phyloP scores from a whole-genome alignment of 2,113 vertebrate genomes.

The Pantherophis guttatus region DNA sequence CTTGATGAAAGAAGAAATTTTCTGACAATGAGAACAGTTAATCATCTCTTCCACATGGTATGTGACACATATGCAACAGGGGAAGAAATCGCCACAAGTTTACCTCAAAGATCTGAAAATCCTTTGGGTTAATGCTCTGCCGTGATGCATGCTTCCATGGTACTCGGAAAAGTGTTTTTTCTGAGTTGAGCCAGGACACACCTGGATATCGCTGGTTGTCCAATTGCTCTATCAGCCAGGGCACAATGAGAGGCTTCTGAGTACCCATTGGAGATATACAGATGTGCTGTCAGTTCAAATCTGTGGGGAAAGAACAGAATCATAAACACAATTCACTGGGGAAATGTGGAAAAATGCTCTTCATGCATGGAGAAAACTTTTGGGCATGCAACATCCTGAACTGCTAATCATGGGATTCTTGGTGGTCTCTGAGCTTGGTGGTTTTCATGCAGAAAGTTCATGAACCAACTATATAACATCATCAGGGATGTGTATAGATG shows the following conservation, averaged over 20 bases:
- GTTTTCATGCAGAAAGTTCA: not conserved
- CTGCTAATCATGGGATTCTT: not conserved
- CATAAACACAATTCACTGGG: not conserved
- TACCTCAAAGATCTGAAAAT: constrained; percentile 32
- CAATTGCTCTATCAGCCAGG: constrained; percentile 13
- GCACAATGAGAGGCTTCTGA: constrained; percentile 15
- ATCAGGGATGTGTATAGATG: not conserved
- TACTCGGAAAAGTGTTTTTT: constrained; percentile 12
- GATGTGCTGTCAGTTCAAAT: not conserved
- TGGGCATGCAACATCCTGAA: not conserved
- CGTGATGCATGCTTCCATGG: constrained; percentile 17
- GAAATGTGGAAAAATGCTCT: not conserved
- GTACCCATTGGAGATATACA: not conserved
- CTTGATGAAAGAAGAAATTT: not conserved
- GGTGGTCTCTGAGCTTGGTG: not conserved
- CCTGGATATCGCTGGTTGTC: constrained; percentile 1
- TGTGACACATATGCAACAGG: not conserved
- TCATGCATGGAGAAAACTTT: not conserved
- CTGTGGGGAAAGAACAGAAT: not conserved
- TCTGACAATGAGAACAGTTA: not conserved
- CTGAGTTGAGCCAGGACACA: constrained; percentile 7
- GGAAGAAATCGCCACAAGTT: not conserved
- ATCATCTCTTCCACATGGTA: not conserved
- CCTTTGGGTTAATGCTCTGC: not conserved
- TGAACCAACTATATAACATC: not conserved